A percentile compares a stretch with the other conserved stretches of the same genome.
phyloP scores from a whole-genome alignment of 2,888 invertebrate species.

The Oeneis ivallda region DNA sequence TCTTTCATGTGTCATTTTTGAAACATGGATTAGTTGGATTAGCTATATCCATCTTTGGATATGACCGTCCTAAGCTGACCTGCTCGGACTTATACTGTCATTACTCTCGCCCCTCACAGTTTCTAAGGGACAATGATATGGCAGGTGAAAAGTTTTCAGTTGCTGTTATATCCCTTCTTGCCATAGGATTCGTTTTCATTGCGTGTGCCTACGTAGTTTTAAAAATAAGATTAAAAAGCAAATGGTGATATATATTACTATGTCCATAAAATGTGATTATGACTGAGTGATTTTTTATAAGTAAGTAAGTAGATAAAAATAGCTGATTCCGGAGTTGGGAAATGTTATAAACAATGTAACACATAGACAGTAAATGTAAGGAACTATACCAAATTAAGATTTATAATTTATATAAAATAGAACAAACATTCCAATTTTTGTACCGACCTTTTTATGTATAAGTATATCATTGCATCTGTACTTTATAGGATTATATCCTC shows the following conservation, averaged over 20 bases:
- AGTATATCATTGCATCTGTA: conserved; percentile 1
- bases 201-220: conserved; percentile 85
- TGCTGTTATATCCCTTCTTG: conserved; percentile 84
- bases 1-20: conserved; percentile 93
- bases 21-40: conserved; percentile 94
- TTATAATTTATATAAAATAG: conserved; percentile 13
- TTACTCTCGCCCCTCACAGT: conserved; percentile 84
- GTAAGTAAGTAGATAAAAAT: conserved; percentile 15
- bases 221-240: conserved; percentile 82
- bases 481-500: neutral
- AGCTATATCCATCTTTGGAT: conserved; percentile 91
- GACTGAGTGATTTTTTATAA: conserved; percentile 4
- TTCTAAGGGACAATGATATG: conserved; percentile 89
- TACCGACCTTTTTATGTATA: neutral
- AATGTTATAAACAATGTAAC: conserved; percentile 9
- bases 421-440: conserved; percentile 12
- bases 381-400: conserved; percentile 13
- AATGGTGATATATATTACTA: conserved; percentile 54
- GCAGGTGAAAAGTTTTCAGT: conserved; percentile 84
- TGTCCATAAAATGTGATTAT: conserved; percentile 1
- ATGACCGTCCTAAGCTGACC: conserved; percentile 86
- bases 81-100: conserved; percentile 91
- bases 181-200: conserved; percentile 84
- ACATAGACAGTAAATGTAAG: conserved; percentile 12
- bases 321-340: neutral